Base-by-base conservation (phyloP, 2,113 vertebrate species). In the Scatophagus argus region DNA sequence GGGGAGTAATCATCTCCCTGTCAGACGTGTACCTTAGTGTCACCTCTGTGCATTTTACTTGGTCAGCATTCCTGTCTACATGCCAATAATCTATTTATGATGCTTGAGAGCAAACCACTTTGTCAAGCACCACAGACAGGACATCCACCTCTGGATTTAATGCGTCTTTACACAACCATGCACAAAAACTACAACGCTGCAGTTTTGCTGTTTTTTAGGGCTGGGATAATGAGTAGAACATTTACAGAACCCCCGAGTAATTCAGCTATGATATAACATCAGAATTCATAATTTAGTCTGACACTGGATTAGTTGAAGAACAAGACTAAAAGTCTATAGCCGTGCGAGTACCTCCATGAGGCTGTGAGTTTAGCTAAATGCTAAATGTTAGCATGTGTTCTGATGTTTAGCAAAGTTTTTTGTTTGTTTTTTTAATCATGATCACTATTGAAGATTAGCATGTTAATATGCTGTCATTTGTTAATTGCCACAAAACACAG, bases 41-140 rank as follows among this genome's bases (percentile, higher is more conserved):
- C 89, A 90, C 89, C 87, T 88, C 83, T 79, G 66, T 25, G 62
- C 43, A 17, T 86, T 86, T 66, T 13, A 51, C 80, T 43, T 36
- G 5, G 16, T 91, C 89, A 89, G 88, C 85, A 81, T 81, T 85
- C 61, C 78, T 77, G 85, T 85, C 80, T 38, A 74, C 84, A 77
- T 79, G 85, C 77, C 88, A 84, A 74, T 90, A 85, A 88, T 87
- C 73, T 76, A 74, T 90, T 88, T 87, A 82, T 83, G 85, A 86
- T 69, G 75, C 84, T 83, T 77, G 25, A 34, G 49, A 83, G 84
- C 74, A 11, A 60, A 74, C 56, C 52, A 21, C 82, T 84, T 77
- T 75, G 83, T 89, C 81, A 80, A 59, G 56, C 39, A 58, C 2
- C 49, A 17, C 56, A 19, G 79, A 61, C 31, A 31, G 51, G 58